A percentile compares a stretch with the other conserved stretches of the same genome.
Conservation (phyloP, 2,797 vertebrate species). For the Chaetophractus vellerosus region DNA sequence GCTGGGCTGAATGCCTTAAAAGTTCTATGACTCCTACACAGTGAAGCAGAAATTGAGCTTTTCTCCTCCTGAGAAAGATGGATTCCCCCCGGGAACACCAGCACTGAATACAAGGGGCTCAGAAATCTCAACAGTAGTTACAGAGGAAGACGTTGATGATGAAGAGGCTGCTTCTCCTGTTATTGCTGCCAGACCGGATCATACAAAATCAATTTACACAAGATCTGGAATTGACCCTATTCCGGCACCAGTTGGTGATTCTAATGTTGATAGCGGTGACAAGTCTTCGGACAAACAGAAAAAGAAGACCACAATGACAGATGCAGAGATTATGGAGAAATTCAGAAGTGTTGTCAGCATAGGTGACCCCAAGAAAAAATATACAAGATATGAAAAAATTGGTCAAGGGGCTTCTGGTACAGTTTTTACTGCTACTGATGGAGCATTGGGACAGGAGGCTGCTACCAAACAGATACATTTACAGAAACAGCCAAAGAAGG, state of each 20-base stretch:
- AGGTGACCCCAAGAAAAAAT: slow-evolving; percentile 98
- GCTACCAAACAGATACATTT: slow-evolving; percentile 98
- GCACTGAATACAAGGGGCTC: slow-evolving; percentile 94
- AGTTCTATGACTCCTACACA: slow-evolving; percentile 97
- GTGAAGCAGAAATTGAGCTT: slow-evolving; percentile 97
- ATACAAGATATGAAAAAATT: slow-evolving; percentile 97
- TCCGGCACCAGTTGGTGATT: slow-evolving; percentile 91
- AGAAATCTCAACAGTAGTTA: slow-evolving; percentile 91
- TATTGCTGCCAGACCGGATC: slow-evolving; percentile 95
- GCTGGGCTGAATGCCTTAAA: slow-evolving; percentile 96
- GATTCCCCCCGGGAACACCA: background rate
- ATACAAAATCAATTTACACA: slow-evolving; percentile 96
- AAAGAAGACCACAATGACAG: slow-evolving; percentile 96
- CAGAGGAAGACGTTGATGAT: slow-evolving; percentile 94
- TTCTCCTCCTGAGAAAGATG: slow-evolving; percentile 93
- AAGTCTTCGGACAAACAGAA: slow-evolving; percentile 93
- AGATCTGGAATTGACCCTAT: slow-evolving; percentile 96
- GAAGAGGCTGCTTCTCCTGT: slow-evolving; percentile 94
- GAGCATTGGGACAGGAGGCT: slow-evolving; percentile 97
- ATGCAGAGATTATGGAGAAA: slow-evolving; percentile 98
- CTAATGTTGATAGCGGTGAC: slow-evolving; percentile 90
- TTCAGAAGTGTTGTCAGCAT: slow-evolving; percentile 97
- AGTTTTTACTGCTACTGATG: slow-evolving; percentile 96
- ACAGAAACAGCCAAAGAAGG: slow-evolving; percentile 98
- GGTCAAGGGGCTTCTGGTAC: slow-evolving; percentile 98